These are phyloP conservation scores for Sturmia bella DNA, from an alignment of 2,888 invertebrate genomes.

Conservation along the genomic window DNA sequence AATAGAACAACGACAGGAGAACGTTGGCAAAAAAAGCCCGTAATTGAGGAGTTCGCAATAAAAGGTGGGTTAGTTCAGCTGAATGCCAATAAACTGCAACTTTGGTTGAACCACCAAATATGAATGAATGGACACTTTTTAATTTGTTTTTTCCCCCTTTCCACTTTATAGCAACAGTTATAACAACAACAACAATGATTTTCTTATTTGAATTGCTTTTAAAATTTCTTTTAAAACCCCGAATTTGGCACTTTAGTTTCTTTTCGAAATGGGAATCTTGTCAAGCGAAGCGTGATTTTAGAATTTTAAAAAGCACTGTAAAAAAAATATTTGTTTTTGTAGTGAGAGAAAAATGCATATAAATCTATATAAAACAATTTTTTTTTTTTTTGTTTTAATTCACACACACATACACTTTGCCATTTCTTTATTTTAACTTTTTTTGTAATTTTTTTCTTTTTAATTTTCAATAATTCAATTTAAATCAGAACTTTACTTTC, in stretches of 20 bases:
- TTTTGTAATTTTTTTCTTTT: conserved; percentile 6
- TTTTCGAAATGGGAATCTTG: conserved; percentile 19
- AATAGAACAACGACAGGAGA: not conserved
- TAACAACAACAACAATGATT: conserved; percentile 8
- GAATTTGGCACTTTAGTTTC: conserved; percentile 41
- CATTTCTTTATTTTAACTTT: conserved; percentile 10
- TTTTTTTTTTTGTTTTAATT: not conserved
- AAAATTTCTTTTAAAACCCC: not conserved
- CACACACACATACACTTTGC: too few relatives aligned
- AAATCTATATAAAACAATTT: not conserved
- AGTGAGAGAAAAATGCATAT: not conserved
- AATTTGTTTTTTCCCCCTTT: not conserved
- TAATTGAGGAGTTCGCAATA: not conserved
- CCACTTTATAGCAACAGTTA: conserved; percentile 40
- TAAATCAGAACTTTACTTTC: conserved; percentile 6
- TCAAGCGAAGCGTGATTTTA: conserved; percentile 24
- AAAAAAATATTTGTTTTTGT: not conserved
- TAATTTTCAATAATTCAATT: conserved; percentile 2
- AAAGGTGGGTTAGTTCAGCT: conserved; percentile 33
- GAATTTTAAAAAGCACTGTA: not conserved
- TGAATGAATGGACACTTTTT: conserved; percentile 5
- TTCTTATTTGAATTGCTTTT: conserved; percentile 1
- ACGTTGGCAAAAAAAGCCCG: not conserved
- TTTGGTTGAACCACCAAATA: not conserved
- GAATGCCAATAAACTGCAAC: conserved; percentile 35